These are phyloP conservation scores for Anas capensis DNA, from an alignment of 2,797 vertebrate genomes.

Conservation along the genomic window DNA sequence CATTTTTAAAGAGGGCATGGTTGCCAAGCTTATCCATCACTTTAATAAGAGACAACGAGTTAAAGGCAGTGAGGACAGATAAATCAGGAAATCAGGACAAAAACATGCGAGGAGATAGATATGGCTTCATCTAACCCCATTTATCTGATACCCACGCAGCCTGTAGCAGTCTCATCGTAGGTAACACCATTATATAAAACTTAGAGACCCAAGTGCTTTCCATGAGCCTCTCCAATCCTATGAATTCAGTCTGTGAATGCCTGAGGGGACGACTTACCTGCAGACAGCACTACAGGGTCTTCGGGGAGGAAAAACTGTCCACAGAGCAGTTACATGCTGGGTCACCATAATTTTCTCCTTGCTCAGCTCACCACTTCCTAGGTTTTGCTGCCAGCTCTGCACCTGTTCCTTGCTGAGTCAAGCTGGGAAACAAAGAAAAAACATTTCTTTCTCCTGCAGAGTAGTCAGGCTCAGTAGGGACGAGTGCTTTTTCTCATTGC, in stretches of 20 bases:
- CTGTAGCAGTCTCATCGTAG: background rate
- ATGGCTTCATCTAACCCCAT: background rate
- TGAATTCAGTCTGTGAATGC: background rate
- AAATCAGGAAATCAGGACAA: background rate
- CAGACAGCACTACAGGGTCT: background rate
- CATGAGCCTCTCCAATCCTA: background rate
- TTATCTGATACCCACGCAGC: background rate
- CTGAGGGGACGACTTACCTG: background rate
- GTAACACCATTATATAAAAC: background rate
- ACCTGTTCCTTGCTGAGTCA: background rate
- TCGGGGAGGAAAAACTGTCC: slow-evolving; percentile 28
- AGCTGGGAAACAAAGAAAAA: background rate
- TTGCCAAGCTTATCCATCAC: slow-evolving; percentile 39
- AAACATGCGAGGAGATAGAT: background rate
- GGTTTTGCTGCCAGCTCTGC: slow-evolving; percentile 37
- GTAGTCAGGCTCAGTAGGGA: background rate
- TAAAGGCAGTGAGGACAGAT: background rate
- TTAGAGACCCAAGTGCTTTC: background rate
- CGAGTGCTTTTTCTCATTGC: background rate
- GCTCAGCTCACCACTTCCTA: background rate
- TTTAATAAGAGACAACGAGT: slow-evolving; percentile 25
- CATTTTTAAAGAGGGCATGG: background rate
- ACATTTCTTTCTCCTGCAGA: rapidly evolving
- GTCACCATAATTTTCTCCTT: background rate
- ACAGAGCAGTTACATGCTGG: slow-evolving; percentile 6